These are phyloP conservation scores for Onychorhynchus coronatus DNA, from an alignment of 2,113 vertebrate species.

Conservation along the genomic window DNA sequence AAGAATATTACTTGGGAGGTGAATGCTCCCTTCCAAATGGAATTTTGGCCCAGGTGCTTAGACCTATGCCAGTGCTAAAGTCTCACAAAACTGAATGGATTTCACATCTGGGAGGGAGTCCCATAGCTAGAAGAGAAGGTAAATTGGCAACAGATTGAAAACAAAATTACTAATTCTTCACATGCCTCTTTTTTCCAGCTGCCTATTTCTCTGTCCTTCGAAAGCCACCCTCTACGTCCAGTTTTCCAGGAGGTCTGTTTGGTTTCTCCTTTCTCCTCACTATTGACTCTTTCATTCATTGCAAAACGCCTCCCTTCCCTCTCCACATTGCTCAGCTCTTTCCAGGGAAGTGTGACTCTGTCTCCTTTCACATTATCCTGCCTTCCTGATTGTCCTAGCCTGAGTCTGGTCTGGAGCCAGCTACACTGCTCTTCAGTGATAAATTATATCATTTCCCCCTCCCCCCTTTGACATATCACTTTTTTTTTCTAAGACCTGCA, in stretches of 20 bases:
- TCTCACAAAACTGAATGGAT: neutral
- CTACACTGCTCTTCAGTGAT: neutral
- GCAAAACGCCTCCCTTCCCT: neutral
- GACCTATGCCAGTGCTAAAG: neutral
- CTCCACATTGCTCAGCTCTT: neutral
- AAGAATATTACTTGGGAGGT: neutral
- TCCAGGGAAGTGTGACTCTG: neutral
- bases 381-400: neutral
- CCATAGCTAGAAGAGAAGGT: neutral
- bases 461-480: neutral
- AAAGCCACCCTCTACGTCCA: neutral
- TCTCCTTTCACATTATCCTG: neutral
- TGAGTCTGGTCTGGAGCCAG: neutral
- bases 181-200: neutral
- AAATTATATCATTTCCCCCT: neutral
- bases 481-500: neutral
- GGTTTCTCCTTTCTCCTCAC: neutral
- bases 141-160: neutral
- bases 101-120: neutral
- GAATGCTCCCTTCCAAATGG: neutral
- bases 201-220: constrained; percentile 20
- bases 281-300: neutral
- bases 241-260: neutral
- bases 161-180: neutral
- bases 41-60: neutral